These are phyloP conservation scores for Plebejus argus DNA, from an alignment of 2,888 invertebrate genomes.

Conservation along the genomic window DNA sequence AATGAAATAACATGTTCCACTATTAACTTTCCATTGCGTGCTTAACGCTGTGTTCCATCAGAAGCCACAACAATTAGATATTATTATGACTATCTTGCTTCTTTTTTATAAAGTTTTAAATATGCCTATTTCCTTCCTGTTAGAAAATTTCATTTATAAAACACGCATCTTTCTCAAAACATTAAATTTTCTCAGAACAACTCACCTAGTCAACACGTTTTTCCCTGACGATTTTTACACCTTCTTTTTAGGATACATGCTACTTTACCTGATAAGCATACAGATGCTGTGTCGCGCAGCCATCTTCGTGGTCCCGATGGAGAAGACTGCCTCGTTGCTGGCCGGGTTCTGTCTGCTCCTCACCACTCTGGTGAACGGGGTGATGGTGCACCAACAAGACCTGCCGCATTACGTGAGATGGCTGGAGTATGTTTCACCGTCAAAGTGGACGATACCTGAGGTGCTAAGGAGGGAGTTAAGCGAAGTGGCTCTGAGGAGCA, in stretches of 20 bases:
- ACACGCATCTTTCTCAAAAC: no score
- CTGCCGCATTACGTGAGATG: conserved; percentile 84
- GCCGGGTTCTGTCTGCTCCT: conserved; percentile 82
- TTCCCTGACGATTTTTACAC: no score
- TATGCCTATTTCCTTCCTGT: no score
- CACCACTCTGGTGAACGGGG: conserved; percentile 85
- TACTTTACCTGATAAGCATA: conserved; percentile 85
- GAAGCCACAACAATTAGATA: no score
- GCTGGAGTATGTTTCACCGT: conserved; percentile 86
- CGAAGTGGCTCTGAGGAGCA: conserved; percentile 81
- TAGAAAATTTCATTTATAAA: no score
- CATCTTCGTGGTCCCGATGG: conserved; percentile 84
- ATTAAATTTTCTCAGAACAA: no score
- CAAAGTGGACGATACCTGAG: conserved; percentile 86
- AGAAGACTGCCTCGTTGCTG: conserved; percentile 83
- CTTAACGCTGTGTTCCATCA: no score
- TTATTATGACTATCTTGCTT: no score
- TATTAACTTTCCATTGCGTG: no score
- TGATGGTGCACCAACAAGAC: conserved; percentile 85
- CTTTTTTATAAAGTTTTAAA: no score
- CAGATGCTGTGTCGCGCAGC: conserved; percentile 85
- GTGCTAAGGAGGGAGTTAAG: conserved; percentile 84
- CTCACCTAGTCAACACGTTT: no score
- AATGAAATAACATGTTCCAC: no score
- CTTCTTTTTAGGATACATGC: conserved; percentile 82